A percentile compares a stretch with the other conserved stretches of the same genome.
phyloP scores from a whole-genome alignment of 2,797 vertebrate genomes.

The Neostethus bicornis region DNA sequence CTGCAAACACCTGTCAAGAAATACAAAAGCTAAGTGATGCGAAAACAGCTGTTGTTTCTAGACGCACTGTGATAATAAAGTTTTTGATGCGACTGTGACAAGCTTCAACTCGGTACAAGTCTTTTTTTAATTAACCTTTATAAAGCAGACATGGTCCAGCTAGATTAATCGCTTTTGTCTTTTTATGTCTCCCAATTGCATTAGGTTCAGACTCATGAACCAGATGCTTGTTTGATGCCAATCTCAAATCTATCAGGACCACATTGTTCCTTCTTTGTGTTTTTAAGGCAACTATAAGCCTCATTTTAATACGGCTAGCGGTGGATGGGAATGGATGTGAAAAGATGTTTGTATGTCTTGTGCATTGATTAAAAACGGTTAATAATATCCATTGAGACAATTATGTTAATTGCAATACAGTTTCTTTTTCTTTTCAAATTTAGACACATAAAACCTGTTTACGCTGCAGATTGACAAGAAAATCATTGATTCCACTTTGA shows the following conservation, averaged over 20 bases:
- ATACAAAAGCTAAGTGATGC: not conserved
- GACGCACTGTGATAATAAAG: constrained; percentile 11
- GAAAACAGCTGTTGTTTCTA: constrained; percentile 11
- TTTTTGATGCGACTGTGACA: constrained; percentile 39
- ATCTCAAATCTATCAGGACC: constrained; percentile 49
- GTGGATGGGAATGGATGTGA: constrained; percentile 28
- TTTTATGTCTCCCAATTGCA: constrained; percentile 29
- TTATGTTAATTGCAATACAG: constrained; percentile 9
- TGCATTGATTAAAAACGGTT: constrained; percentile 29
- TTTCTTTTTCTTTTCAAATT: constrained; percentile 29
- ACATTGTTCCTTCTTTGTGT: constrained; percentile 17
- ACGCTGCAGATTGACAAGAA: constrained; percentile 14
- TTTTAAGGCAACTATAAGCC: constrained; percentile 30
- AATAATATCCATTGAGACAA: constrained; percentile 1
- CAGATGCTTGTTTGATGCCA: constrained; percentile 53
- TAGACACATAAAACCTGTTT: constrained; percentile 20
- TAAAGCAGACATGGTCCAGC: constrained; percentile 32
- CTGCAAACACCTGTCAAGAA: constrained; percentile 19
- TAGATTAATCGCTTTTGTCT: constrained; percentile 53
- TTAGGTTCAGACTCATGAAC: constrained; percentile 29
- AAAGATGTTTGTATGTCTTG: constrained; percentile 29
- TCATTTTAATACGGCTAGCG: constrained; percentile 60
- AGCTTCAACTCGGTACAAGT: constrained; percentile 28
- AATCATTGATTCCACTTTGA: constrained; percentile 26
- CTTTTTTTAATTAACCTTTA: constrained; percentile 24